A percentile compares a stretch with the other conserved stretches of the same genome.
phyloP scores from a whole-genome alignment of 2,797 vertebrate species.

The Chaenodraco wilsoni region DNA sequence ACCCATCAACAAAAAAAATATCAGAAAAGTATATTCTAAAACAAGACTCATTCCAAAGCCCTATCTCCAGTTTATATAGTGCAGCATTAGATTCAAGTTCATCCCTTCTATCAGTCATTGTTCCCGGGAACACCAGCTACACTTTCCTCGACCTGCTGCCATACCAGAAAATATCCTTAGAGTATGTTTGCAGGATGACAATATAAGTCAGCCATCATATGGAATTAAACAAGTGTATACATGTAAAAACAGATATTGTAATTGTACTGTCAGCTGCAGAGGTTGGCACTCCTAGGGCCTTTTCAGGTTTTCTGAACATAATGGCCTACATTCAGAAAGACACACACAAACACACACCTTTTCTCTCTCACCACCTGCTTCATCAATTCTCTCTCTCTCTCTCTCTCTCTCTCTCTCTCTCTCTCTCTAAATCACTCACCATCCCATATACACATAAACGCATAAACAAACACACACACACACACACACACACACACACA shows the following conservation, averaged over 20 bases:
- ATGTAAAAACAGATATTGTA: conserved; percentile 9
- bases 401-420: conserved; percentile 19
- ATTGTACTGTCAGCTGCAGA: conserved; percentile 22
- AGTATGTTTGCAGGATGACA: background rate
- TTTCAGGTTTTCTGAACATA: conserved; percentile 24
- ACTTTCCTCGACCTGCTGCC: too few species aligned
- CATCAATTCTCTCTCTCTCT: conserved; percentile 46
- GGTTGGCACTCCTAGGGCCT: conserved; percentile 12
- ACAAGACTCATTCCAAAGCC: too few species aligned
- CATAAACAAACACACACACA: conserved; percentile 14
- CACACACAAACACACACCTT: conserved; percentile 12
- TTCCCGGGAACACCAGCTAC: too few species aligned
- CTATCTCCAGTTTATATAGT: too few species aligned
- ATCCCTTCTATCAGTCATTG: too few species aligned
- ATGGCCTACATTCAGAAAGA: conserved; percentile 20
- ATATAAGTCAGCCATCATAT: background rate
- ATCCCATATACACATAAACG: conserved; percentile 40
- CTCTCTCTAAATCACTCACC: too few species aligned
- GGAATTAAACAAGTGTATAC: background rate
- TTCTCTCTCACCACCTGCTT: conserved; percentile 41
- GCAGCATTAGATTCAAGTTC: too few species aligned
- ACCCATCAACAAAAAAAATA: background rate
- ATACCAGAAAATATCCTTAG: background rate
- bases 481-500: conserved; percentile 8
- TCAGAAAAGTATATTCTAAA: background rate